Base-by-base conservation (phyloP, 2,797 vertebrate species). In the Chloroceryle inda region DNA sequence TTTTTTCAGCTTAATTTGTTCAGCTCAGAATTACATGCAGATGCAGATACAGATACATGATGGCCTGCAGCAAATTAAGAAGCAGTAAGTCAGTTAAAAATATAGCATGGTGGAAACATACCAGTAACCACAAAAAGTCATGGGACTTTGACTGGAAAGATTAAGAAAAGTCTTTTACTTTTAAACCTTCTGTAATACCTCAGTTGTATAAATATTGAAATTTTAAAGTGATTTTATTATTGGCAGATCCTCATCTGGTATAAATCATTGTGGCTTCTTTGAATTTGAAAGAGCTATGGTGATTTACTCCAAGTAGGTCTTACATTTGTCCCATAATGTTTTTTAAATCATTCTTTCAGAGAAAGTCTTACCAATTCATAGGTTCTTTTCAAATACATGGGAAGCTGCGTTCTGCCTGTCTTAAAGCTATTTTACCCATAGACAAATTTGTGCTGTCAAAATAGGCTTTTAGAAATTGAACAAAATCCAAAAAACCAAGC, bases 381-480 rank as follows among this genome's bases (percentile, higher is more conserved):
- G 29, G 13, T 85, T 92, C 63, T 89, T 92, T 91, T 92, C 69
- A 89, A 85, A 92, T 87, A 66, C 53, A 74, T 81, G 58, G 37
- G 45, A 95, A 89, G 35, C 13, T 93, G 53, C 66, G 77, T 95
- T 96, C 79, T 91, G 52, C 50, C 58, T 76, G 53, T 78, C 83
- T 91, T 90, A 73, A 71, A 92, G 82, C 33, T 92, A 83, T 95
- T 94, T 96, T 96, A 92, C 74, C 29, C 81, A 68, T 72, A 95
- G 91, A 96, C 72, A 95, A 94, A 97, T 95, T 75, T 94, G 72
- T 80, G 55, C 95, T 96, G 94, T 97, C 92, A 97, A 96, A 98
- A 96, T 73, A 92, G 80, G 93, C 95, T 97, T 97, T 98, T 97
- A 95, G 96, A 96, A 94, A 68, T 96, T 97, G 96, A 97, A 96